Evolutionary conservation across 2,113 vertebrate genomes (phyloP).

Genomic region (Isurus oxyrinchus): DNA sequence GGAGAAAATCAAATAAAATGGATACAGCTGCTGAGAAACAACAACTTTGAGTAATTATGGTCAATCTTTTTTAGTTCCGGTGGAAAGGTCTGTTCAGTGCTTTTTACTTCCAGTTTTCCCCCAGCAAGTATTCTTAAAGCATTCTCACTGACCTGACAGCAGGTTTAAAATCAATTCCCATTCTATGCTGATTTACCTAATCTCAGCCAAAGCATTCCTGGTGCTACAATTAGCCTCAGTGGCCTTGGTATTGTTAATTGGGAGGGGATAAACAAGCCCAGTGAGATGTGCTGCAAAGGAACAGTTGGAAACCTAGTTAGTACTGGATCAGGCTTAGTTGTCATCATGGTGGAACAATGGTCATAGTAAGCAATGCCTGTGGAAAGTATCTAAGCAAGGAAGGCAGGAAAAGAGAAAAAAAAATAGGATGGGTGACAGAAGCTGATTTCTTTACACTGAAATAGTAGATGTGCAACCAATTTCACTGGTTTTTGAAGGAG

Average conservation of each 20-base stretch:
- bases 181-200: not conserved
- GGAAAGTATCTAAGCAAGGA: not conserved
- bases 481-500: too few species aligned
- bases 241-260: not conserved
- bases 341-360: not conserved
- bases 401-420: not conserved
- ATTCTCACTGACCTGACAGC: not conserved
- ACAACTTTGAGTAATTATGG: not conserved
- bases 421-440: not conserved
- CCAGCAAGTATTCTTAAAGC: not conserved
- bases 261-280: not conserved
- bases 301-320: not conserved
- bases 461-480: not conserved
- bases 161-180: not conserved
- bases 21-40: not conserved
- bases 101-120: not conserved
- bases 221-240: not conserved
- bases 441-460: not conserved
- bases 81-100: not conserved
- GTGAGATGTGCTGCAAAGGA: not conserved
- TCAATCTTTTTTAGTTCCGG: not conserved
- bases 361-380: not conserved
- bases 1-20: constrained; percentile 1
- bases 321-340: not conserved
- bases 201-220: not conserved